A percentile compares a stretch with the other conserved stretches of the same genome.
Conservation (phyloP, 2,797 vertebrate species). For the Synanceia verrucosa region DNA sequence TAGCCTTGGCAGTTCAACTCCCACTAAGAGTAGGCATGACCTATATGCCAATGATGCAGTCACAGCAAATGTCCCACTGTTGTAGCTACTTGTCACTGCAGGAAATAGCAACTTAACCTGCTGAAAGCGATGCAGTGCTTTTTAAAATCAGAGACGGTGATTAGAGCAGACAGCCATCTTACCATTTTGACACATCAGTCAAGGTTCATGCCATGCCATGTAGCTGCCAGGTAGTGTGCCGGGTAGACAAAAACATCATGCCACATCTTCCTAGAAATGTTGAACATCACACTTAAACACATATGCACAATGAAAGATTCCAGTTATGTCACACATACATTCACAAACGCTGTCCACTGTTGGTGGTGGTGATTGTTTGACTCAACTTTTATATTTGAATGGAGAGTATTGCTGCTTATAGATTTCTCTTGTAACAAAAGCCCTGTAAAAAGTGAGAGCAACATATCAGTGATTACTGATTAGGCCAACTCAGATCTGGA, state of each 20-base stretch:
- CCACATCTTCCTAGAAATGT: constrained; percentile 11
- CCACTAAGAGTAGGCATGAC: constrained; percentile 6
- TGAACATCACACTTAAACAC: not conserved
- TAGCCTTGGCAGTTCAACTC: not conserved
- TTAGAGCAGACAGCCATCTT: constrained; percentile 41
- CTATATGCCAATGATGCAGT: constrained; percentile 13
- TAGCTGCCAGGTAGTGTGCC: constrained; percentile 34
- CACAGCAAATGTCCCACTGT: constrained; percentile 6
- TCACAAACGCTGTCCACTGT: not conserved
- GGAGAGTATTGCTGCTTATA: constrained; percentile 13
- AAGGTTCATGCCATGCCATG: constrained; percentile 35
- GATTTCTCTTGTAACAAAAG: constrained; percentile 39
- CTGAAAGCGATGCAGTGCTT: constrained; percentile 35
- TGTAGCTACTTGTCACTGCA: constrained; percentile 15
- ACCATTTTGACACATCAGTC: constrained; percentile 45
- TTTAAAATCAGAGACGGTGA: constrained; percentile 37
- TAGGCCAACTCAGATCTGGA: constrained; percentile 57
- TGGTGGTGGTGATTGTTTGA: constrained; percentile 4
- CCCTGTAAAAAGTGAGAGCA: constrained; percentile 62
- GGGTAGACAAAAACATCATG: constrained; percentile 47
- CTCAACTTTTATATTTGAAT: constrained; percentile 35
- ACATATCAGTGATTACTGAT: constrained; percentile 65
- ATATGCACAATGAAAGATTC: not conserved
- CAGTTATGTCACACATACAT: not conserved
- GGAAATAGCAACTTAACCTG: constrained; percentile 20